Evolutionary conservation across 2,888 invertebrate genomes (phyloP).

Genomic region (Tiliacea citrago): DNA sequence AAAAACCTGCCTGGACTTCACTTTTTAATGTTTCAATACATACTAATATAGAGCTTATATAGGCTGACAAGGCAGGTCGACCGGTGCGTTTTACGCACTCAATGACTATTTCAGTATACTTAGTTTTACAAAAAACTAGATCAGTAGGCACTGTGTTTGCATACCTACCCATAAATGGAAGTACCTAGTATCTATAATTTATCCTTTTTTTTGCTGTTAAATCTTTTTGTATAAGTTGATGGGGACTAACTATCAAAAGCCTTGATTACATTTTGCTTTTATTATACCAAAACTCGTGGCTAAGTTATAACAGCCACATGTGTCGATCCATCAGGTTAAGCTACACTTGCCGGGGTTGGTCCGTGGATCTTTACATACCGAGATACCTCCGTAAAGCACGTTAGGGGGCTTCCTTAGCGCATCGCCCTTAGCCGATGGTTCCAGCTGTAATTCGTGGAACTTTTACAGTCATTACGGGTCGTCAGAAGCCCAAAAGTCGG

Average conservation of each 20-base stretch:
- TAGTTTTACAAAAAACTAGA: constrained; percentile 3
- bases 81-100: neutral
- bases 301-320: no score
- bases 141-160: neutral
- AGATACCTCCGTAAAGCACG: no score
- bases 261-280: constrained; percentile 3
- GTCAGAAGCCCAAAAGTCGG: no score
- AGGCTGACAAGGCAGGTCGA: neutral
- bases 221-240: neutral
- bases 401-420: no score
- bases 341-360: no score
- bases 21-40: constrained; percentile 35
- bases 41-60: constrained; percentile 16
- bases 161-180: neutral
- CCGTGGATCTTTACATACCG: no score
- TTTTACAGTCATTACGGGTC: no score
- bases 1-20: constrained; percentile 27
- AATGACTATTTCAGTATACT: neutral
- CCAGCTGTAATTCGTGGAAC: no score
- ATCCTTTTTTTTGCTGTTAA: constrained; percentile 6
- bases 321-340: no score
- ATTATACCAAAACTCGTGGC: neutral
- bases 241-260: neutral
- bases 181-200: neutral
- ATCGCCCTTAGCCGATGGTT: no score